These are phyloP conservation scores for Acropora yongei DNA, from an alignment of 64 coral and sea anemone genomes.

Conservation along the genomic window DNA sequence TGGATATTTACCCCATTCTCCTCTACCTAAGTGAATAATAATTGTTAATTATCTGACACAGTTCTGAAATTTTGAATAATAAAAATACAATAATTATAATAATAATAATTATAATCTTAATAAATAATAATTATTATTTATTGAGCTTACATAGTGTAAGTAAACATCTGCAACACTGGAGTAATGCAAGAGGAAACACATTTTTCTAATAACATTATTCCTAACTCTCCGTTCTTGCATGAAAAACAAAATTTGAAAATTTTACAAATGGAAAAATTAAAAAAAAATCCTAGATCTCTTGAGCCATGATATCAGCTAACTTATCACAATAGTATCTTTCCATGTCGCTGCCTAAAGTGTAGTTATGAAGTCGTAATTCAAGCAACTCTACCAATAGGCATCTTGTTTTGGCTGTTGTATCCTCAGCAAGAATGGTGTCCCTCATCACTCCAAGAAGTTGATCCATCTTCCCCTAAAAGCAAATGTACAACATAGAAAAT, in stretches of 20 bases:
- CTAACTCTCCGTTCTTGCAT: too few relatives aligned
- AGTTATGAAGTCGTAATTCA: slow-evolving; percentile 32
- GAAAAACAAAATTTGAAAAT: not conserved
- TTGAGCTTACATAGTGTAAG: too few relatives aligned
- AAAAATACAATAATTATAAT: too few relatives aligned
- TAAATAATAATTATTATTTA: too few relatives aligned
- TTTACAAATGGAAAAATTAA: not conserved
- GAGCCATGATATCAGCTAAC: slow-evolving; percentile 56
- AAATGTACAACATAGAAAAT: not conserved
- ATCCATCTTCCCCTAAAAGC: slow-evolving; percentile 43
- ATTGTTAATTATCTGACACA: too few relatives aligned
- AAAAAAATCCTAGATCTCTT: not conserved
- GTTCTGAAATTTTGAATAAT: too few relatives aligned
- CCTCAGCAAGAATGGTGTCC: slow-evolving; percentile 49
- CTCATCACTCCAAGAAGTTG: slow-evolving; percentile 39
- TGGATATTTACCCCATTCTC: too few relatives aligned
- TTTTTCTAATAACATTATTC: too few relatives aligned
- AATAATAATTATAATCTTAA: too few relatives aligned
- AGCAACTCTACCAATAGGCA: slow-evolving; percentile 54
- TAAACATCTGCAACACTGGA: too few relatives aligned
- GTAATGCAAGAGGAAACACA: too few relatives aligned
- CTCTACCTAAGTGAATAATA: too few relatives aligned
- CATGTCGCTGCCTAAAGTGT: not conserved
- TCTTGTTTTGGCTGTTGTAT: slow-evolving; percentile 48
- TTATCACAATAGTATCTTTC: slow-evolving; percentile 51